These are phyloP conservation scores for Xenopus borealis DNA, from an alignment of 2,113 vertebrate genomes.

Conservation along the genomic window DNA sequence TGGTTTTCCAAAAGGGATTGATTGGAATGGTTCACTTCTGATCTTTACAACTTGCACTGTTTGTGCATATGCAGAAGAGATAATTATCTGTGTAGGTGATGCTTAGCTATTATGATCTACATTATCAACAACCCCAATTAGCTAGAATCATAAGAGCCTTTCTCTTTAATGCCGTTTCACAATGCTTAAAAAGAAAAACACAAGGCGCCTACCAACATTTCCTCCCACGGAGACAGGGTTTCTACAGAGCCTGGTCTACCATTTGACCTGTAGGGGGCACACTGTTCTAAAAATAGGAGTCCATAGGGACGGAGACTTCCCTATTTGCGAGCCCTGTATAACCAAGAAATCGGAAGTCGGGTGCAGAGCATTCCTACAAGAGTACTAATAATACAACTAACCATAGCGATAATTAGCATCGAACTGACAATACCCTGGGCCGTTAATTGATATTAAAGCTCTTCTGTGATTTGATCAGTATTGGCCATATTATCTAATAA, in stretches of 20 bases:
- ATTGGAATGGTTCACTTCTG: too few relatives aligned
- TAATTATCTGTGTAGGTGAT: too few relatives aligned
- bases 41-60: too few relatives aligned
- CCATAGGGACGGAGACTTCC: not conserved
- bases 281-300: conserved; percentile 38
- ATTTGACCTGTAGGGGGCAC: conserved; percentile 36
- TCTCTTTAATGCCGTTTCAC: not conserved
- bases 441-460: conserved; percentile 53
- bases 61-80: too few relatives aligned
- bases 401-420: not conserved
- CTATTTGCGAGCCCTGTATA: not conserved
- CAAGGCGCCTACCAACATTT: not conserved
- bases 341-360: conserved; percentile 44
- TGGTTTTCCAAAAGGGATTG: too few relatives aligned
- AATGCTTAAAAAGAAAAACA: not conserved
- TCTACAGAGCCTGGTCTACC: conserved; percentile 24
- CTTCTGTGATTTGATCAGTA: conserved; percentile 46
- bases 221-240: not conserved
- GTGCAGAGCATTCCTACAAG: not conserved
- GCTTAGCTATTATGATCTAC: too few relatives aligned
- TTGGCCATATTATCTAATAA: conserved; percentile 47
- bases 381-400: too few relatives aligned
- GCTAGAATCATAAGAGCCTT: not conserved
- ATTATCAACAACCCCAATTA: not conserved
- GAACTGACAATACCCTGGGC: conserved; percentile 30